Evolutionary conservation across 2,113 vertebrate species (phyloP).

Genomic region (Psettodes erumei): DNA sequence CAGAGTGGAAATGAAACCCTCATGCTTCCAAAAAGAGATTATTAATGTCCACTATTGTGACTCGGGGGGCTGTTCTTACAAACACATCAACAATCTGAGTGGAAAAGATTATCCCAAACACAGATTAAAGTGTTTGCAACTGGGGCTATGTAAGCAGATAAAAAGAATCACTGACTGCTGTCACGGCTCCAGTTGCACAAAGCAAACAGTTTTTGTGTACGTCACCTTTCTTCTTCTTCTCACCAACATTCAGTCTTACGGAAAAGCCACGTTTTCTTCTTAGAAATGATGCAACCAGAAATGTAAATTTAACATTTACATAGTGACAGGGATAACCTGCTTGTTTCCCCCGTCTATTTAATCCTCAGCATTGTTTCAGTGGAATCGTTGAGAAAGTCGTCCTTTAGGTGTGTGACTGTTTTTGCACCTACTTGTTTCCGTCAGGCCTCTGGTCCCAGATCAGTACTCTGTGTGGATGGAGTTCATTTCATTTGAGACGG

Average conservation of each 20-base stretch:
- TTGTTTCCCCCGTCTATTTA: too few relatives aligned
- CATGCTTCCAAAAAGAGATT: not conserved
- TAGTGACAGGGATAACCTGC: too few relatives aligned
- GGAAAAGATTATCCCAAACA: not conserved
- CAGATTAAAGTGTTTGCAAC: not conserved
- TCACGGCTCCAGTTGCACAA: not conserved
- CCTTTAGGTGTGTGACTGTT: not conserved
- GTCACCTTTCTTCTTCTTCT: not conserved
- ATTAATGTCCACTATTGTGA: slow-evolving; percentile 1
- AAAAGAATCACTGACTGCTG: not conserved
- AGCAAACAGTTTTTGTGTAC: not conserved
- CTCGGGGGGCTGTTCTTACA: not conserved
- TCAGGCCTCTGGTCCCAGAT: slow-evolving; percentile 4
- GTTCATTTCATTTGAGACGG: slow-evolving; percentile 37
- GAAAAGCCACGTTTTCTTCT: too few relatives aligned
- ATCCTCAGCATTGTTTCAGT: not conserved
- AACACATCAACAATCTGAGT: not conserved
- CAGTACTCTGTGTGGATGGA: not conserved
- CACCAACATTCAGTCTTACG: too few relatives aligned
- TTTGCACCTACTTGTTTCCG: slow-evolving; percentile 15
- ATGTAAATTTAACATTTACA: too few relatives aligned
- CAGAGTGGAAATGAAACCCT: not conserved
- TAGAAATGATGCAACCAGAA: not conserved
- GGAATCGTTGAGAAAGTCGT: not conserved
- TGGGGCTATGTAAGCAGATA: not conserved